Evolutionary conservation across 2,113 vertebrate species (phyloP).

Genomic region (Xyrauchen texanus): DNA sequence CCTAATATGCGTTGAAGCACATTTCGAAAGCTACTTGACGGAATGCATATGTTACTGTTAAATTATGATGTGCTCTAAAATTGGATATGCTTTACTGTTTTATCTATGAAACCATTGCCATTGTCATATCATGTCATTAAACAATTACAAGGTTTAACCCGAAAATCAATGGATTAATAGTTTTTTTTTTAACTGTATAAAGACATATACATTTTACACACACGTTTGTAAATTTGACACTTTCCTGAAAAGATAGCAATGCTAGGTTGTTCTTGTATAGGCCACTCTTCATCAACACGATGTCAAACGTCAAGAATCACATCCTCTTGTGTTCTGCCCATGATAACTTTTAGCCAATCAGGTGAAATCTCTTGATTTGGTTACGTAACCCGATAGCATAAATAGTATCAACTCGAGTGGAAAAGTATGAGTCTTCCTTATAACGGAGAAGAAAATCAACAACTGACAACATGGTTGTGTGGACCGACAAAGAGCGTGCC

Average conservation of each 20-base stretch:
- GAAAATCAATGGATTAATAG: too few relatives aligned
- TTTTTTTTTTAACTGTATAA: too few relatives aligned
- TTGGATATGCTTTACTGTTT: background rate
- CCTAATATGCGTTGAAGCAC: background rate
- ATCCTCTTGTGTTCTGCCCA: background rate
- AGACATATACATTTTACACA: too few relatives aligned
- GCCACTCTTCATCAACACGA: background rate
- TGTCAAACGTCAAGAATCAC: background rate
- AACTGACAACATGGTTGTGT: conserved; percentile 69
- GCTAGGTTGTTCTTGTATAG: too few relatives aligned
- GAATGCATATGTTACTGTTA: background rate
- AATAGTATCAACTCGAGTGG: conserved; percentile 31
- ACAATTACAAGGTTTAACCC: too few relatives aligned
- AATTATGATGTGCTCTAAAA: background rate
- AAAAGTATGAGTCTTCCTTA: conserved; percentile 46
- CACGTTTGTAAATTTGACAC: too few relatives aligned
- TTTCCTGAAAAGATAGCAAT: too few relatives aligned
- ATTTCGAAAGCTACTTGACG: background rate
- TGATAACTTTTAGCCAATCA: background rate
- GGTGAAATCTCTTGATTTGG: background rate
- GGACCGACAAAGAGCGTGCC: conserved; percentile 65
- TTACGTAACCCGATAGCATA: background rate
- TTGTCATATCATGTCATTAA: too few relatives aligned
- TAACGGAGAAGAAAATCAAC: conserved; percentile 38
- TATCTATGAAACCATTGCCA: background rate